Percentiles rank a stretch among this genome's conserved stretches.
Evolutionary conservation across 2,797 vertebrate genomes (phyloP).

Genomic region (Mormyrops attenuatus): DNA sequence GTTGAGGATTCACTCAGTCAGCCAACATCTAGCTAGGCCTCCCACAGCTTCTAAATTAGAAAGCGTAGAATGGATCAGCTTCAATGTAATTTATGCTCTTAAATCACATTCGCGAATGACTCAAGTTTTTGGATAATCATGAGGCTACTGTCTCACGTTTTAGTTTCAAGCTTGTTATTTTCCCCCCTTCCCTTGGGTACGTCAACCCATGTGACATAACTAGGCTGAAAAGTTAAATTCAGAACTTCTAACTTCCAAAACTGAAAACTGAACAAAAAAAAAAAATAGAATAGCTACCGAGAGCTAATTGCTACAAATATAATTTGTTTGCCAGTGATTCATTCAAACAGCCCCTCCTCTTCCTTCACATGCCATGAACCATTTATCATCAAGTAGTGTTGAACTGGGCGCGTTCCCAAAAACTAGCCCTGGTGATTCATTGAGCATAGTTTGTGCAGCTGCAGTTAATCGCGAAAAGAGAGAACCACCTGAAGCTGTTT

Average conservation of each 20-base stretch:
- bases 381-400: constrained; percentile 39
- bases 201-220: background rate
- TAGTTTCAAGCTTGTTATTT: background rate
- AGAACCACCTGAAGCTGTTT: constrained; percentile 27
- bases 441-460: constrained; percentile 12
- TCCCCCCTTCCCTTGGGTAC: background rate
- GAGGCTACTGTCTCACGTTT: background rate
- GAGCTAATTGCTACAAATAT: constrained; percentile 41
- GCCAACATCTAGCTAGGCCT: background rate
- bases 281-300: constrained; percentile 65
- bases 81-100: background rate
- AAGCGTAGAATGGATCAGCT: background rate
- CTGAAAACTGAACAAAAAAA: constrained; percentile 27
- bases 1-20: background rate
- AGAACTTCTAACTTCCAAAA: background rate
- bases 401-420: constrained; percentile 39
- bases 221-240: background rate
- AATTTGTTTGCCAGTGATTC: constrained; percentile 36
- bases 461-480: constrained; percentile 27
- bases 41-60: constrained; percentile 2
- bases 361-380: constrained; percentile 29
- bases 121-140: background rate
- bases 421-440: constrained; percentile 26
- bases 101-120: background rate
- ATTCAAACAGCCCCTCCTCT: constrained; percentile 31